phyloP scores from a whole-genome alignment of 2,888 invertebrate species.

The Scrobipalpa costella region DNA sequence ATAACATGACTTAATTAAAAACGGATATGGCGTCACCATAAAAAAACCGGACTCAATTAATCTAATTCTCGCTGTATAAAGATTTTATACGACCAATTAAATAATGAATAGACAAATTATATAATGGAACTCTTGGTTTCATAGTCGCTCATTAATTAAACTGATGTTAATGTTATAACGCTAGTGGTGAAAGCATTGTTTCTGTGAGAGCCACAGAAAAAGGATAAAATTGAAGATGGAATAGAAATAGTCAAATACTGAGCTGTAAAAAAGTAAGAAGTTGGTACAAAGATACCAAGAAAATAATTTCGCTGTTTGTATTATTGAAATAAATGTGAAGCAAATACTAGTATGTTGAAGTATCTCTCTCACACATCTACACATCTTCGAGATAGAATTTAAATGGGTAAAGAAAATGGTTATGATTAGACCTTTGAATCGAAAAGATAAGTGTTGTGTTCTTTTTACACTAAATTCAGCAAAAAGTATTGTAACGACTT shows the following conservation, averaged over 20 bases:
- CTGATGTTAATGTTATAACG: slow-evolving; percentile 50
- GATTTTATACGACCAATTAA: slow-evolving; percentile 14
- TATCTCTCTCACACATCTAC: no score
- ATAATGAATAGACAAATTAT: slow-evolving; percentile 16
- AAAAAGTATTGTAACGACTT: no score
- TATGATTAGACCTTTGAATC: no score
- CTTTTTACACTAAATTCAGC: no score
- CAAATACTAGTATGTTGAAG: no score
- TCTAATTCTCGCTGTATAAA: slow-evolving; percentile 17
- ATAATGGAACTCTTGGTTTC: slow-evolving; percentile 18
- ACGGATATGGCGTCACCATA: slow-evolving; percentile 8
- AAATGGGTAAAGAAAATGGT: no score
- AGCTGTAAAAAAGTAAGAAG: not conserved
- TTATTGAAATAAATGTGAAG: no score
- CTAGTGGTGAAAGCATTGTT: slow-evolving; percentile 70
- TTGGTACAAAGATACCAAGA: not conserved
- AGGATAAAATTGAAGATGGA: not conserved
- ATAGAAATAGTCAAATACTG: not conserved
- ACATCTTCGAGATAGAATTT: no score
- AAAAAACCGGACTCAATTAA: slow-evolving; percentile 3
- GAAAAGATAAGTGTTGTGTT: no score
- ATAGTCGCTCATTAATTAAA: slow-evolving; percentile 60
- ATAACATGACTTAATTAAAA: slow-evolving; percentile 1
- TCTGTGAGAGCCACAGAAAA: slow-evolving; percentile 33
- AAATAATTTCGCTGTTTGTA: no score